Evolutionary conservation across 2,113 vertebrate genomes (phyloP).

Genomic region (Oxyura jamaicensis): DNA sequence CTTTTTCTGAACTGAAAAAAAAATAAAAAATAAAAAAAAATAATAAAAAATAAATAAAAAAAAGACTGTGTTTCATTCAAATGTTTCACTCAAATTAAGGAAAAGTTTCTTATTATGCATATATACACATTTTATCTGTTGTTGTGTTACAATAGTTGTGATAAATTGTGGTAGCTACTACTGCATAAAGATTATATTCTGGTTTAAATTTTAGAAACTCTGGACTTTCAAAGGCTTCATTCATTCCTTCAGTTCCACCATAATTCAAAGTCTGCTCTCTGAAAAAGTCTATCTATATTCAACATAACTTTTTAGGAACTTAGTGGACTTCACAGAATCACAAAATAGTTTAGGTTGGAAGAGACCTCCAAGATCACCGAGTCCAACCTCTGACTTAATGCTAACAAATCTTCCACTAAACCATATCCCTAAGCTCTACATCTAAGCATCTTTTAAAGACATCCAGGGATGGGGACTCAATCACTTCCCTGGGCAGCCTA

Average conservation of each 20-base stretch:
- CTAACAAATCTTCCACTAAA: no score
- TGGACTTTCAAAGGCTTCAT: not conserved
- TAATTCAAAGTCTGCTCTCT: not conserved
- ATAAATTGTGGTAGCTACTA: not conserved
- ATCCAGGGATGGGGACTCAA: no score
- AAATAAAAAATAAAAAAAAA: not conserved
- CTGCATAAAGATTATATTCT: not conserved
- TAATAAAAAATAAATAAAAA: not conserved
- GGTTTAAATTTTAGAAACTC: not conserved
- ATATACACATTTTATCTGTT: not conserved
- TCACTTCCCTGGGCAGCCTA: no score
- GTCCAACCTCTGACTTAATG: no score
- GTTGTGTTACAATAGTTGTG: not conserved
- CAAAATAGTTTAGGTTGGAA: no score
- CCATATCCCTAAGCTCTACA: no score
- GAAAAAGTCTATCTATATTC: not conserved
- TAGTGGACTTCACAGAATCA: no score
- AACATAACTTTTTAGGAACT: not conserved
- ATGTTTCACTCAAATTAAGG: not conserved
- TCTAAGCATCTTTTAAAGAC: no score
- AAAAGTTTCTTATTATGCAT: not conserved
- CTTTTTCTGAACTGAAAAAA: not conserved
- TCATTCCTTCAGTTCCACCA: not conserved
- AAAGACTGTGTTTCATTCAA: not conserved
- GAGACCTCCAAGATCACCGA: no score